These are phyloP conservation scores for Microcebus lehilahytsara DNA, from an alignment of 2,113 vertebrate species.

Conservation along the genomic window DNA sequence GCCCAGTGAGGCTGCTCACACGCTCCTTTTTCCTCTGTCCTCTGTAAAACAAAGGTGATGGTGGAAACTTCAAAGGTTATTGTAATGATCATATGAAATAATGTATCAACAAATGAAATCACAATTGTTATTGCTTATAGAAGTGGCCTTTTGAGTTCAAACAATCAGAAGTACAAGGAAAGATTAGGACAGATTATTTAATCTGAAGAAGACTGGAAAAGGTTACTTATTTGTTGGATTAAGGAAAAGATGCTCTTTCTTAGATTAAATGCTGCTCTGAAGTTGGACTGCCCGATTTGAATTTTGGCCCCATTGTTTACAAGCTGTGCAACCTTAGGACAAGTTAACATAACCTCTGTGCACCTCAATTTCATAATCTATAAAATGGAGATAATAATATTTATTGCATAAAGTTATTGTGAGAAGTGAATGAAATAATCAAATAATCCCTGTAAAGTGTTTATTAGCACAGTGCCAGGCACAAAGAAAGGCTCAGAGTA, in stretches of 20 bases:
- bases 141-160: constrained; percentile 27
- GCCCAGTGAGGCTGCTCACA: background rate
- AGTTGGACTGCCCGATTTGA: background rate
- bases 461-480: background rate
- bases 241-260: constrained; percentile 26
- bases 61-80: background rate
- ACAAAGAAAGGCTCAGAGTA: background rate
- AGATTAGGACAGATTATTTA: background rate
- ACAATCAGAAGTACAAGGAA: background rate
- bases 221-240: constrained; percentile 19
- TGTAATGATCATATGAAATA: constrained; percentile 32
- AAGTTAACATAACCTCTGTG: background rate
- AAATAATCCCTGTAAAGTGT: constrained; percentile 3
- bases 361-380: background rate
- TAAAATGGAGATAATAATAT: background rate
- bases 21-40: background rate
- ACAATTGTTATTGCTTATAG: background rate
- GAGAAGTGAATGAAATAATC: constrained; percentile 27
- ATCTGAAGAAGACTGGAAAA: constrained; percentile 12
- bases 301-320: constrained; percentile 23
- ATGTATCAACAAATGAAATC: constrained; percentile 22
- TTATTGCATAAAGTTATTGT: constrained; percentile 21
- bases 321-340: background rate
- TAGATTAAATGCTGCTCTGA: background rate
- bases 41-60: constrained; percentile 1